Percentiles rank a stretch among this genome's conserved stretches.
These are phyloP conservation scores for Leistus spinibarbis DNA, from an alignment of 2,888 invertebrate genomes.

Conservation along the genomic window DNA sequence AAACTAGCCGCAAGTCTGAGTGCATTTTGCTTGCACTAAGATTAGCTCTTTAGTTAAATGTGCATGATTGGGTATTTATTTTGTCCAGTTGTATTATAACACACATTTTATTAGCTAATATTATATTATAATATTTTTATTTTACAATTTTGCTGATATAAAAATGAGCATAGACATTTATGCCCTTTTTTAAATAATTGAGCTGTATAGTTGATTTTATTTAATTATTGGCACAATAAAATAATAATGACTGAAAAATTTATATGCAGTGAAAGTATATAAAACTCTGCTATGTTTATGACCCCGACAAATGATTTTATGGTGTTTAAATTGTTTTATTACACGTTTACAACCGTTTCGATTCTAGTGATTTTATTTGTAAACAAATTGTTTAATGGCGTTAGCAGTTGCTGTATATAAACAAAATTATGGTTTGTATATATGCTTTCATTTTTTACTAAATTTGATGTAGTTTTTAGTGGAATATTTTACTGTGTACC, in stretches of 20 bases:
- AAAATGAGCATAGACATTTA: too few species aligned
- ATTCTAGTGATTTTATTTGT: neutral
- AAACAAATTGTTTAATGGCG: neutral
- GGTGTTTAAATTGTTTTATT: conserved; percentile 33
- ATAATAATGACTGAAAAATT: conserved; percentile 7
- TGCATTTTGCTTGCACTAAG: neutral
- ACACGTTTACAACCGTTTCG: conserved; percentile 29
- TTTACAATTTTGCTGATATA: too few species aligned
- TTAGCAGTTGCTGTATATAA: neutral
- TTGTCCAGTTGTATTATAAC: neutral
- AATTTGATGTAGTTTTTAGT: too few species aligned
- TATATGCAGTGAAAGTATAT: conserved; percentile 28
- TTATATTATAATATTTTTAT: neutral
- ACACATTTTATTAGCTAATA: neutral
- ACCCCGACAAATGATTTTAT: conserved; percentile 31
- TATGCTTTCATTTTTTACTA: too few species aligned
- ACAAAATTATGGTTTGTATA: neutral
- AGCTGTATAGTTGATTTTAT: neutral
- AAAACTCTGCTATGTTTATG: conserved; percentile 23
- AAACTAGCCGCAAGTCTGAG: conserved; percentile 9
- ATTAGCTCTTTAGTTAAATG: neutral
- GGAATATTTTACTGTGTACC: too few species aligned
- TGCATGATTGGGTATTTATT: neutral
- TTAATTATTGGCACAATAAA: neutral
- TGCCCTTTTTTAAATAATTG: neutral